Base-by-base conservation (phyloP, 2,797 vertebrate species). In the Mormyrops boulengeri region DNA sequence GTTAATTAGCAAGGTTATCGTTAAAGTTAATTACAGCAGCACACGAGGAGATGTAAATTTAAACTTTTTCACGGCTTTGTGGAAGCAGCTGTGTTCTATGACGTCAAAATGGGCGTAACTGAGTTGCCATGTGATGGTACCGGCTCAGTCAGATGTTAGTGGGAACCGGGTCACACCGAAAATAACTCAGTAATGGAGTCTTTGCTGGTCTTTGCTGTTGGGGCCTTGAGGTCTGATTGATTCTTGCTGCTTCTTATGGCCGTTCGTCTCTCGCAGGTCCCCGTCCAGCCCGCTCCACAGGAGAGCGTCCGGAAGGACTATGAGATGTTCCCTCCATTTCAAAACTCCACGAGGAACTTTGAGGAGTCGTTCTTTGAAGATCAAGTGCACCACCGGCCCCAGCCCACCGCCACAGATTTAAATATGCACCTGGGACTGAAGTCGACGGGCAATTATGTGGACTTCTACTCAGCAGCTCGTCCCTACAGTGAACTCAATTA, bases 401-500 rank as follows among this genome's bases (percentile, higher is more conserved):
- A 96, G 91, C 86, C 86, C 6, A 95, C 97, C n/a, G 95, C 96
- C 92, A 95, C 97, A 0, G 98, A 99, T 94, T 97, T 99, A 94
- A 98, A 98, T 95, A 99, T 99, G 98, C 98, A 99, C 92, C 97
- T 99, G 96, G 98, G 98, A 94, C 97, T 99, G 93, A 99, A 99
- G 95, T 99, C 98, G 94, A 99, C 98, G 0, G 98, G 98, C 93
- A 99, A 99, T 95, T 99, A 99, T 2, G 98, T 99, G 90, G 98
- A 99, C 96, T 99, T 99, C 97, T 99, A 99, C 95, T 99, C 98
- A 3, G 98, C 98, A 62, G 98, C 98, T 94, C 97, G 98, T 93
- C 98, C 98, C 91, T 99, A 99, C 96, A 99, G 98, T 90, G 98
- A 99, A 98, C 97, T 99, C 94, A 99, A 98, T 96, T 99, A 99